A percentile compares a stretch with the other conserved stretches of the same genome.
phyloP scores from a whole-genome alignment of 92 coral and sea anemone genomes.

The Epizoanthus ramosus region DNA sequence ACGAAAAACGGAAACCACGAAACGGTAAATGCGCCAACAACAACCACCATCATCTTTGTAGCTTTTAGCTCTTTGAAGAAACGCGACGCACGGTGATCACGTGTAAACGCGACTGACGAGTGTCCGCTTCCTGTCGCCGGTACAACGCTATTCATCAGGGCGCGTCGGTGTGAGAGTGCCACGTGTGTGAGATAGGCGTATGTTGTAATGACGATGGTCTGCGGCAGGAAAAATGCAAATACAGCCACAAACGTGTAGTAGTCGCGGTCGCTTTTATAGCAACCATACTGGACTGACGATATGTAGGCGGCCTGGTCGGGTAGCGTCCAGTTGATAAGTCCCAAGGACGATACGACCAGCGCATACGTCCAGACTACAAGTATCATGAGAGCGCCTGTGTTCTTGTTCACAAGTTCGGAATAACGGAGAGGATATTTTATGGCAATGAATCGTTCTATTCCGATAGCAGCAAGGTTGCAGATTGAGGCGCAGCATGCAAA shows the following conservation, averaged over 20 bases:
- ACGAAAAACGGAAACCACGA: slow-evolving; percentile 85
- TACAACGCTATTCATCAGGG: slow-evolving; percentile 45
- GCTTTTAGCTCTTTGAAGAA: slow-evolving; percentile 75
- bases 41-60: slow-evolving; percentile 81
- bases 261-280: slow-evolving; percentile 67
- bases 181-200: slow-evolving; percentile 79
- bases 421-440: slow-evolving; percentile 78
- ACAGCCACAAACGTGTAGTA: slow-evolving; percentile 74
- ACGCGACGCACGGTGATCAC: slow-evolving; percentile 51
- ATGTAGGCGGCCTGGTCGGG: slow-evolving; percentile 52
- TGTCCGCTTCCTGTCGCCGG: slow-evolving; percentile 39
- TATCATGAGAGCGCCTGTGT: slow-evolving; percentile 63
- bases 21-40: slow-evolving; percentile 70
- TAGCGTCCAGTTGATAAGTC: slow-evolving; percentile 72
- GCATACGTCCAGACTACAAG: slow-evolving; percentile 74
- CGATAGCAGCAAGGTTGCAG: slow-evolving; percentile 75
- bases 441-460: slow-evolving; percentile 83
- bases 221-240: slow-evolving; percentile 72
- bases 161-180: slow-evolving; percentile 60
- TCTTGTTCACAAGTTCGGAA: slow-evolving; percentile 47
- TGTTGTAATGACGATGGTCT: slow-evolving; percentile 58
- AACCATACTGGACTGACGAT: slow-evolving; percentile 29
- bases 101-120: slow-evolving; percentile 21
- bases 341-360: slow-evolving; percentile 64
- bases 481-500: slow-evolving; percentile 83